Conservation (phyloP, 1,140 invertebrate species). For the Scaptodrosophila lebanonensis region DNA sequence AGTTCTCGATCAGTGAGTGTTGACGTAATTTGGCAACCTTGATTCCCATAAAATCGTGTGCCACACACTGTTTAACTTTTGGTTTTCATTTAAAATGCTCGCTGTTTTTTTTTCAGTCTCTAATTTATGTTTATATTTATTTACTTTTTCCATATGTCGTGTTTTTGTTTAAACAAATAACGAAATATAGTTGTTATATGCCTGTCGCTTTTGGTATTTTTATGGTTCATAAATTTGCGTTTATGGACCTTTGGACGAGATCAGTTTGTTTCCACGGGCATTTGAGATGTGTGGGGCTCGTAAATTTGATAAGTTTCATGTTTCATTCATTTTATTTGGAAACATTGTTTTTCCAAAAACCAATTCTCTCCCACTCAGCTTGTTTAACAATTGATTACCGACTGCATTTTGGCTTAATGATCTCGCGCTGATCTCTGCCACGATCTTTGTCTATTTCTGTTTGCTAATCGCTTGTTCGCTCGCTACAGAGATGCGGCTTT, state of each 20-base stretch:
- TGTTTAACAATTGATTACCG: no score
- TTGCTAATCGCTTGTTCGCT: no score
- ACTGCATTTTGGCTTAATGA: no score
- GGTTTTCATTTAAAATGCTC: conserved; percentile 11
- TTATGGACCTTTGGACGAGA: conserved; percentile 34
- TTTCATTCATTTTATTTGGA: conserved; percentile 29
- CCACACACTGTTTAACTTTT: conserved; percentile 1
- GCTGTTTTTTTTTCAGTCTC: conserved; percentile 37
- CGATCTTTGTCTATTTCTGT: no score
- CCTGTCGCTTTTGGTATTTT: conserved; percentile 46
- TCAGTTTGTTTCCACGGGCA: conserved; percentile 37
- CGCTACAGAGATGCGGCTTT: no score
- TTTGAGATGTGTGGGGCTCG: conserved; percentile 26
- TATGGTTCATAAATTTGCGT: conserved; percentile 59
- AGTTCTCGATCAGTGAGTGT: conserved; percentile 57
- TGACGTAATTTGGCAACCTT: conserved; percentile 74
- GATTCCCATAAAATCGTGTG: conserved; percentile 38
- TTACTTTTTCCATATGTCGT: conserved; percentile 70
- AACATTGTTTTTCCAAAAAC: neutral
- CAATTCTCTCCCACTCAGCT: no score
- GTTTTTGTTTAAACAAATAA: conserved; percentile 60
- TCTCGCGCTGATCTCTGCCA: no score
- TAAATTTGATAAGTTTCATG: conserved; percentile 47
- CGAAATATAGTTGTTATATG: conserved; percentile 19
- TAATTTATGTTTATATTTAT: conserved; percentile 72